These are phyloP conservation scores for Gerris lacustris DNA, from an alignment of 2,888 invertebrate species.

Conservation along the genomic window DNA sequence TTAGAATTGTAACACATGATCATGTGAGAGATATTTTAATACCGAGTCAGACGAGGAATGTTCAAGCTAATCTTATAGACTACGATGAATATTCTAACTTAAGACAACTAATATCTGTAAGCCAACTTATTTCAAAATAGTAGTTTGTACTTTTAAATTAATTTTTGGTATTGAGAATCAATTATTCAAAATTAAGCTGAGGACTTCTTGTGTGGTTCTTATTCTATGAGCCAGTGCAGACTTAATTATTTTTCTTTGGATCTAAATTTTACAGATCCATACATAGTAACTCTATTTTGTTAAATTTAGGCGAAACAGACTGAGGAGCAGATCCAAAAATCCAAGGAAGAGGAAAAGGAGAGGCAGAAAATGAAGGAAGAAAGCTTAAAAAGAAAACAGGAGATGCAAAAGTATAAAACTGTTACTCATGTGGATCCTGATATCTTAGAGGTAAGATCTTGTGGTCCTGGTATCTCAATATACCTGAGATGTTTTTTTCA, in stretches of 20 bases:
- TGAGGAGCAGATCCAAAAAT: no score
- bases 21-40: conserved; percentile 23
- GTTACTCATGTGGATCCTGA: background rate
- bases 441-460: background rate
- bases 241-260: no score
- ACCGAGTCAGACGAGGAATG: conserved; percentile 16
- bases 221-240: no score
- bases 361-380: background rate
- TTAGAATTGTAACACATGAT: conserved; percentile 22
- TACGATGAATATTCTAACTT: conserved; percentile 13
- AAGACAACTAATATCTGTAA: conserved; percentile 14
- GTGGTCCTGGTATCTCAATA: no score
- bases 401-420: conserved; percentile 3
- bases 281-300: no score
- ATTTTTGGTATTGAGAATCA: no score
- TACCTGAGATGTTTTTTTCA: no score
- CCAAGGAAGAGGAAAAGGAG: background rate
- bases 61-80: conserved; percentile 15
- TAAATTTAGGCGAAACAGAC: no score
- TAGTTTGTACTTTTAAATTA: no score
- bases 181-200: no score
- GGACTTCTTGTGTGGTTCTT: no score
- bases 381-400: background rate
- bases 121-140: background rate
- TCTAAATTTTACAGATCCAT: no score